phyloP scores from a whole-genome alignment of 2,113 vertebrate species.

The Protomyctophum bolini region DNA sequence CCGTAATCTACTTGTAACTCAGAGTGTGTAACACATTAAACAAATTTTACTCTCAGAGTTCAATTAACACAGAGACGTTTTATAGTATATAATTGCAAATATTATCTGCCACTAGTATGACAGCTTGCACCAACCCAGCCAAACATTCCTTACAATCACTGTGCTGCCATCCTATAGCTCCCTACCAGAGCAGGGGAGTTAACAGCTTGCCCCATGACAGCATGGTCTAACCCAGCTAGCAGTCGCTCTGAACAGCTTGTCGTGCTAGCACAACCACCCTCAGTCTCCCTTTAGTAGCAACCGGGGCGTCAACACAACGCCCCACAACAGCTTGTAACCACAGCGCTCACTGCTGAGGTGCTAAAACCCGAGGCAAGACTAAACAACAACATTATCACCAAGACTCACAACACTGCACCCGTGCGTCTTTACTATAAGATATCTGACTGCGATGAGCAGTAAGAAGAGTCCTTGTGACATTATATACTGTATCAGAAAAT shows the following conservation, averaged over 20 bases:
- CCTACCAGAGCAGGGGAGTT: slow-evolving; percentile 25
- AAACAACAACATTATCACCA: slow-evolving; percentile 41
- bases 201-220: slow-evolving; percentile 63
- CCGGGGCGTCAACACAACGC: slow-evolving; percentile 55
- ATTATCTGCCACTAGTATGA: neutral
- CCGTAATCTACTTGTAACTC: too few relatives aligned
- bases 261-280: slow-evolving; percentile 15
- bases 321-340: slow-evolving; percentile 65
- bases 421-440: slow-evolving; percentile 27
- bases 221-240: slow-evolving; percentile 50
- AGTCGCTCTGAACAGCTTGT: slow-evolving; percentile 58
- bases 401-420: slow-evolving; percentile 25
- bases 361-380: slow-evolving; percentile 63
- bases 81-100: too few relatives aligned
- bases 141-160: slow-evolving; percentile 39
- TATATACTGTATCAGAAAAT: too few relatives aligned
- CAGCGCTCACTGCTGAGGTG: slow-evolving; percentile 63
- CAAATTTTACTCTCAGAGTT: too few relatives aligned
- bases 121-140: slow-evolving; percentile 52
- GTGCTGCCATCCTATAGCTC: slow-evolving; percentile 36
- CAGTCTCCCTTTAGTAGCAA: slow-evolving; percentile 45
- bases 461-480: slow-evolving; percentile 17
- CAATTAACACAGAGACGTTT: too few relatives aligned
- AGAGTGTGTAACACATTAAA: too few relatives aligned
- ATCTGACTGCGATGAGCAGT: slow-evolving; percentile 39